Percentiles rank a stretch among this genome's conserved stretches.
These are phyloP conservation scores for Semnopithecus entellus DNA, from an alignment of 2,113 vertebrate species.

Conservation along the genomic window DNA sequence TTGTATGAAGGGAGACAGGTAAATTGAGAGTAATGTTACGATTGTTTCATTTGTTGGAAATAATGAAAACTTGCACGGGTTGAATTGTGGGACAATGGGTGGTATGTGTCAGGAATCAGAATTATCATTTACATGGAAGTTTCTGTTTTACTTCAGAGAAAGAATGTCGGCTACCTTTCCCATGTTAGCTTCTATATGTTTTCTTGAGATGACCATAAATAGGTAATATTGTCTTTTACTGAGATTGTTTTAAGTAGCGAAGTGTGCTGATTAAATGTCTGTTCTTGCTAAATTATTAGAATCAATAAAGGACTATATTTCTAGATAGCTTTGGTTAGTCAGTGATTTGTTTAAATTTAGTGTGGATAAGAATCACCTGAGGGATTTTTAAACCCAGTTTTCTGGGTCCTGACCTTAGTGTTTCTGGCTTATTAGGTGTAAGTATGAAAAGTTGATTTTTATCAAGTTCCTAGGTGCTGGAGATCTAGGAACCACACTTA, in stretches of 20 bases:
- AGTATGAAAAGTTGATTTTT: neutral
- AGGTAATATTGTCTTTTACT: neutral
- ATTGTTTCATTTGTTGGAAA: neutral
- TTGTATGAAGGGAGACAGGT: neutral
- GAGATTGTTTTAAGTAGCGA: neutral
- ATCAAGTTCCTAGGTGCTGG: neutral
- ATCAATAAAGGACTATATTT: neutral
- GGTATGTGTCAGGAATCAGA: neutral
- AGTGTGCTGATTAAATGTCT: neutral
- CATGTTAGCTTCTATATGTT: accelerated
- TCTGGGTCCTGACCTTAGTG: neutral
- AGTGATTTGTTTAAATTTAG: neutral
- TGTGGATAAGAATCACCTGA: neutral
- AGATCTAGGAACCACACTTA: neutral
- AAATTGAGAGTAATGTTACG: neutral
- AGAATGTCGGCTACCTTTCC: neutral
- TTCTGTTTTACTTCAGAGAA: neutral
- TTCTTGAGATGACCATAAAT: neutral
- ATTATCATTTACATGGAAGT: neutral
- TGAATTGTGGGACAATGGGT: accelerated
- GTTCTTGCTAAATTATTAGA: neutral
- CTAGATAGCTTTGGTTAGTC: neutral
- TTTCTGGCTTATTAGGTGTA: neutral
- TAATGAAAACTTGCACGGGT: neutral
- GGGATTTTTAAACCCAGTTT: neutral